Base-by-base conservation (phyloP, 2,113 vertebrate genomes). In the Nansenia antarctica region DNA sequence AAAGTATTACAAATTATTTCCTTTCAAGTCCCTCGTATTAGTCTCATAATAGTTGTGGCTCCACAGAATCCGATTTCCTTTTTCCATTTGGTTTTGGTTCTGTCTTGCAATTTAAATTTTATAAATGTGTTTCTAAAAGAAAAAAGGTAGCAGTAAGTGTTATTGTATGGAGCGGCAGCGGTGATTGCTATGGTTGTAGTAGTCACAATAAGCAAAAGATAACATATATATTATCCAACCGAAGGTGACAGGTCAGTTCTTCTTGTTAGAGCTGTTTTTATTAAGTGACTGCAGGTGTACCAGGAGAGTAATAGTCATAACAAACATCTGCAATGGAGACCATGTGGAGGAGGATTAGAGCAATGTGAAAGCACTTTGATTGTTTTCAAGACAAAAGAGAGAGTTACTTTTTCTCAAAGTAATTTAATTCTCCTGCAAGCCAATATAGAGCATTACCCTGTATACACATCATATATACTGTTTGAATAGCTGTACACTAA, bases 101-200 rank as follows among this genome's bases (percentile, higher is more conserved):
- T 35, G 32, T 31, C 18, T 15, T 7, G 15, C 5, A 29, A 11
- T 27, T 55, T 80, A 77, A 55, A 78, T 12, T 11, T 47, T 66
- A n/a, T 76, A 57, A 70, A 62, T 73, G 57, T 55, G 53, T 22
- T 67, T 67, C 53, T 63, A 49, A 70, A 14, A 2, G 73, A 82
- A 72, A n/a, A 72, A 82, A 67, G 67, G 69, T 69, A 74, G 70
- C 49, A 45, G 27, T 78, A 85, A 85, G 81, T 86, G 74, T n/a
- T n/a, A n/a, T n/a, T n/a, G n/a, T n/a, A n/a, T 73, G 62, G 74
- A 77, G 45, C 45, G 15, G 6, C 27, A 58, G 55, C 20, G 47
- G 27, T 72, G 77, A 79, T 74, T 80, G 72, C 61, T 70, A 67
- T 79, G 71, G 69, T 66, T 31, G 47, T 66, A 70, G 30, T 62